Conservation (phyloP, 1,140 invertebrate species). For the Pogonus chalceus region DNA sequence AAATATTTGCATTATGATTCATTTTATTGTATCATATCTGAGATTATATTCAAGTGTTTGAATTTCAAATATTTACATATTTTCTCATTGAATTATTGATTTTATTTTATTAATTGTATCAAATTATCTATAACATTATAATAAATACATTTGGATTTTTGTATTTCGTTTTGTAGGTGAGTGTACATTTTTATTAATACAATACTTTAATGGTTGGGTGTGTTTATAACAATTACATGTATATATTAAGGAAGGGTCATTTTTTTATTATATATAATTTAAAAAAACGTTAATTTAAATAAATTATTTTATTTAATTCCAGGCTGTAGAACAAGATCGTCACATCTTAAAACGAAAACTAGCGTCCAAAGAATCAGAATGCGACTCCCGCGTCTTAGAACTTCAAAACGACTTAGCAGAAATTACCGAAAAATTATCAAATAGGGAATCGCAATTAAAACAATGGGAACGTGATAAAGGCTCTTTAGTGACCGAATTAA, state of each 20-base stretch:
- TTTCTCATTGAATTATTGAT: too few species aligned
- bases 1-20: too few species aligned
- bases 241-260: too few species aligned
- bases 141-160: too few species aligned
- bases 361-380: conserved; percentile 75
- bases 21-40: too few species aligned
- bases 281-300: too few species aligned
- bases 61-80: too few species aligned
- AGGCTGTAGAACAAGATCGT: conserved; percentile 90
- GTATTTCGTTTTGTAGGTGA: too few species aligned
- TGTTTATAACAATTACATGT: conserved; percentile 11
- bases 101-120: too few species aligned
- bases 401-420: conserved; percentile 77
- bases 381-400: conserved; percentile 77
- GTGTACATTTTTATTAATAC: conserved; percentile 8
- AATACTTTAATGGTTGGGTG: conserved; percentile 1
- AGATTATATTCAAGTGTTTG: too few species aligned
- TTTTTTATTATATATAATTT: too few species aligned
- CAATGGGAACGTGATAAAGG: conserved; percentile 70
- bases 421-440: conserved; percentile 54
- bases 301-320: conserved; percentile 34
- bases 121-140: too few species aligned
- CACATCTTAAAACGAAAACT: conserved; percentile 75
- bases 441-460: conserved; percentile 49
- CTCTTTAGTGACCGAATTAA: conserved; percentile 44